phyloP scores from a whole-genome alignment of 2,797 vertebrate species.

The Trematomus bernacchii region DNA sequence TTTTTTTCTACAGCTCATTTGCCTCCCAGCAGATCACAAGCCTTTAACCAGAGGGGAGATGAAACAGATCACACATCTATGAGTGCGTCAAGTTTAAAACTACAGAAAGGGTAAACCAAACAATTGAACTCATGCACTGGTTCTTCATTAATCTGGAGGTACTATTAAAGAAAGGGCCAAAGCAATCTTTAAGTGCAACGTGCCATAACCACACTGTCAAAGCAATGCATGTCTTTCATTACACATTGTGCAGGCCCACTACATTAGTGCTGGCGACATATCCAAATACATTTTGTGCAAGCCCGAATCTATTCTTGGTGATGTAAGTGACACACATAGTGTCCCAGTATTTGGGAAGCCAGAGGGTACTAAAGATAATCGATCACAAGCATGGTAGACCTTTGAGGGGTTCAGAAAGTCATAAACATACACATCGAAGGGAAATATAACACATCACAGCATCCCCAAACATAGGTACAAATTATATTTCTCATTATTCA shows the following conservation, averaged over 20 bases:
- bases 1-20: constrained; percentile 19
- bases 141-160: constrained; percentile 19
- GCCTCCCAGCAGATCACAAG: background rate
- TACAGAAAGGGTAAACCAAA: constrained; percentile 9
- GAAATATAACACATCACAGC: constrained; percentile 13
- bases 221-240: constrained; percentile 66
- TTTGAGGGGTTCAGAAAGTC: constrained; percentile 33
- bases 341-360: constrained; percentile 37
- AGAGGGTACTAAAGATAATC: constrained; percentile 47
- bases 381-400: constrained; percentile 12
- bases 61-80: constrained; percentile 34
- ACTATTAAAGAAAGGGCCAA: constrained; percentile 10
- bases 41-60: constrained; percentile 35
- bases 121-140: constrained; percentile 24
- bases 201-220: constrained; percentile 56
- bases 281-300: constrained; percentile 43
- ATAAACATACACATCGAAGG: constrained; percentile 1
- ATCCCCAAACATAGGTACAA: constrained; percentile 24
- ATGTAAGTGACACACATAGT: constrained; percentile 53
- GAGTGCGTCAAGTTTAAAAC: constrained; percentile 20
- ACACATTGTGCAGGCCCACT: constrained; percentile 26
- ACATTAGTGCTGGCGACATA: constrained; percentile 34
- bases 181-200: constrained; percentile 42
- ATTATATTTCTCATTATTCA: constrained; percentile 53
- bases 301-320: constrained; percentile 41